Base-by-base conservation (phyloP, 1,140 invertebrate species). In the Drosophila burlai region DNA sequence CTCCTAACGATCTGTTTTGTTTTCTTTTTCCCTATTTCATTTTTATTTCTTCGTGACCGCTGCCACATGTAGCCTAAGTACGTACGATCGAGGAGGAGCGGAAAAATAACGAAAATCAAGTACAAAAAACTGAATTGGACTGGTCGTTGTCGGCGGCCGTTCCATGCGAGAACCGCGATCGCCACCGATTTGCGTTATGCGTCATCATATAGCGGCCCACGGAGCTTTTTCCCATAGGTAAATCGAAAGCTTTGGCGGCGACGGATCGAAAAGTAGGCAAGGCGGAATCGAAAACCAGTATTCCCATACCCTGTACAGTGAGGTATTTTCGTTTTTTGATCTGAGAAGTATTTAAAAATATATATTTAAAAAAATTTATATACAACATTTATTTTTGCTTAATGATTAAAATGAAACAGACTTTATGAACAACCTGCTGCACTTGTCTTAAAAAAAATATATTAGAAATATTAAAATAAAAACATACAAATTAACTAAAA, bases 171-270 rank as follows among this genome's bases (percentile, higher is more conserved):
- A 68, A 54, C 47, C 63, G 52, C 75, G 75, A 77, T 77, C 75
- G 59, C 60, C 45, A 65, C 75, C 75, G 78, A 52, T 57, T 50
- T 57, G 58, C 71, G 65, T 46, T 72, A 90, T 87, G 84, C 81
- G 77, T 90, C 83, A 87, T 90, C 83, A 90, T 85, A 42, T 54
- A 60, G 38, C 21, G 52, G 34, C 16, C 69, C 85, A 68, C 74
- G 61, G 55, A 87, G 80, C 83, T 87, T 87, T 87, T 64, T 46
- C 59, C 59, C 49, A 52, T 58, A 69, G 45, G 78, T 77, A 61
- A 47, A n/a, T 5, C 26, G 26, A 55, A 50, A 78, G 80, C 80
- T 83, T 60, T 36, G 7, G 21, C 11, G 60, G 29, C 31, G 47
- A 43, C 26, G 50, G 26, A 43, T 55, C 16, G 18, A 16, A 50